Evolutionary conservation across 2,888 invertebrate genomes (phyloP).

Genomic region (Athalia cordata): DNA sequence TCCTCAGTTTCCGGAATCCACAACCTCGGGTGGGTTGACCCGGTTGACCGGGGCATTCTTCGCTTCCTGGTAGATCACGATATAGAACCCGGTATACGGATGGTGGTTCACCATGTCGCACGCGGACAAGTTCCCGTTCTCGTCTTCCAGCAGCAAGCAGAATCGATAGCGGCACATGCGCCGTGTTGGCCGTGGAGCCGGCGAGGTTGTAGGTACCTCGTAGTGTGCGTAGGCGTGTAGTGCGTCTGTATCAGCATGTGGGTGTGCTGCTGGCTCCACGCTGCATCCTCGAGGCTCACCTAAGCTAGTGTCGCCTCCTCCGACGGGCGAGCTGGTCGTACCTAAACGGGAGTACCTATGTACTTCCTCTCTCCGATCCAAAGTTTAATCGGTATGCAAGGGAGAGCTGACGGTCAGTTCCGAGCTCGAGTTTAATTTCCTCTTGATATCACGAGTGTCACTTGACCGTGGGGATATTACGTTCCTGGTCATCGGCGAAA

Average conservation of each 20-base stretch:
- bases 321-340: constrained; percentile 34
- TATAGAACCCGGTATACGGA: constrained; percentile 7
- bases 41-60: constrained; percentile 38
- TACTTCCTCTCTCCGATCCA: constrained; percentile 5
- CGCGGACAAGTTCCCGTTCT: constrained; percentile 52
- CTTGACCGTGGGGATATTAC: too few species aligned
- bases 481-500: too few species aligned
- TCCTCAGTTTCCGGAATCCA: neutral
- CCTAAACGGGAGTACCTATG: constrained; percentile 2
- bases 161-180: constrained; percentile 73
- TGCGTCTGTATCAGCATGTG: constrained; percentile 8
- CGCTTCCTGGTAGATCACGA: constrained; percentile 13
- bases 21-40: constrained; percentile 35
- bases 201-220: neutral
- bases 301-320: constrained; percentile 38
- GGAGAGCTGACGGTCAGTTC: neutral
- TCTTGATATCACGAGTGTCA: too few species aligned
- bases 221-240: constrained; percentile 35
- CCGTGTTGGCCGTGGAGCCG: constrained; percentile 47
- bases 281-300: constrained; percentile 64
- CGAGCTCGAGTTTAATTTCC: too few species aligned
- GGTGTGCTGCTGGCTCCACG: constrained; percentile 64
- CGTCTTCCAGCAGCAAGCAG: constrained; percentile 60
- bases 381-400: neutral
- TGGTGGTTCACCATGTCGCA: constrained; percentile 22